These are phyloP conservation scores for Agrotis clavis DNA, from an alignment of 2,888 invertebrate genomes.

Conservation along the genomic window DNA sequence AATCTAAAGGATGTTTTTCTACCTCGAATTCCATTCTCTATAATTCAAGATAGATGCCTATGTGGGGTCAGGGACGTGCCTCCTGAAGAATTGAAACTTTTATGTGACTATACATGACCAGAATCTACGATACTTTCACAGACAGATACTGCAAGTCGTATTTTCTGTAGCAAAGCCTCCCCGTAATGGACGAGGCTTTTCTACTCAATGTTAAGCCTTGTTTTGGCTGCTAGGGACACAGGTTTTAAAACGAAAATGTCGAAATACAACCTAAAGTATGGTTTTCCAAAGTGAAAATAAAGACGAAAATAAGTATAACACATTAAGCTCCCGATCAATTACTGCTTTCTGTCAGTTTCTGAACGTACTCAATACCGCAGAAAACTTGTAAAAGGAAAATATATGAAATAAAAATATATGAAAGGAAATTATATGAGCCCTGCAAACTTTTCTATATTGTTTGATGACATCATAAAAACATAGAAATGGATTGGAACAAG, in stretches of 20 bases:
- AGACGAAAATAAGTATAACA: constrained; percentile 1
- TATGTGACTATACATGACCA: constrained; percentile 52
- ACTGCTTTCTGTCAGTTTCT: constrained; percentile 14
- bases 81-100: constrained; percentile 53
- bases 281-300: constrained; percentile 1
- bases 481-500: constrained; percentile 23
- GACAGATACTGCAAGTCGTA: constrained; percentile 26
- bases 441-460: constrained; percentile 25
- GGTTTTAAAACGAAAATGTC: constrained; percentile 4
- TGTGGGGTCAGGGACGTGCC: constrained; percentile 55
- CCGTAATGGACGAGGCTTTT: constrained; percentile 32
- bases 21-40: constrained; percentile 32
- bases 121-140: constrained; percentile 46
- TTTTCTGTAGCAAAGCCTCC: constrained; percentile 28
- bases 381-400: constrained; percentile 18
- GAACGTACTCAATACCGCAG: constrained; percentile 18
- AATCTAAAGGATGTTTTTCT: constrained; percentile 34
- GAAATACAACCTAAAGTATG: not conserved
- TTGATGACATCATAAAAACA: constrained; percentile 46
- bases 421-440: constrained; percentile 18
- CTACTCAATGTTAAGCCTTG: constrained; percentile 11
- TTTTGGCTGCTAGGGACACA: constrained; percentile 11
- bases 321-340: constrained; percentile 15
- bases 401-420: no score
- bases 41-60: constrained; percentile 26